phyloP scores from a whole-genome alignment of 2,888 invertebrate genomes.

The Nowickia ferox region DNA sequence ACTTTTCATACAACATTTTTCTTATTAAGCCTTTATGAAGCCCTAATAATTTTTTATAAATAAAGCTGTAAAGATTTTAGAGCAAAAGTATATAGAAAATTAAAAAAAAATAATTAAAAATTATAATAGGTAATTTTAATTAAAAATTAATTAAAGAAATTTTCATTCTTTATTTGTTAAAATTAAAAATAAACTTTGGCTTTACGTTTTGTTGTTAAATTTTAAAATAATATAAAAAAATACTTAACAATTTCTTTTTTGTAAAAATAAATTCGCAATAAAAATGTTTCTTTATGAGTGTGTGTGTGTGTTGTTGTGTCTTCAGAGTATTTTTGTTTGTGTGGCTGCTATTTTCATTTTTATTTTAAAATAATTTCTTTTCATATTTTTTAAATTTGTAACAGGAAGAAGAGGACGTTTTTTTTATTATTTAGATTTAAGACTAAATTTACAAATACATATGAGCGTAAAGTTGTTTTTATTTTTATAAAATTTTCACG shows the following conservation, averaged over 20 bases:
- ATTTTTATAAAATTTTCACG: constrained; percentile 15
- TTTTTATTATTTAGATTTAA: constrained; percentile 64
- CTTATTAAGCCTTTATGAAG: no score
- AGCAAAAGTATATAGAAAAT: constrained; percentile 52
- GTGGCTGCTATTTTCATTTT: constrained; percentile 34
- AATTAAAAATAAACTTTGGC: constrained; percentile 81
- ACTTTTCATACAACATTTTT: no score
- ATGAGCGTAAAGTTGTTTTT: constrained; percentile 64
- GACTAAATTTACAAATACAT: constrained; percentile 62
- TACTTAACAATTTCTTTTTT: constrained; percentile 51
- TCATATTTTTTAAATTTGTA: constrained; percentile 43
- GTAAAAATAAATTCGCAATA: constrained; percentile 64
- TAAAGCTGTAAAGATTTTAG: constrained; percentile 50
- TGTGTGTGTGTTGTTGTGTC: constrained; percentile 15
- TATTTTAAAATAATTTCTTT: constrained; percentile 52
- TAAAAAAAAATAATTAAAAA: constrained; percentile 37
- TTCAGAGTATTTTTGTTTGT: constrained; percentile 24
- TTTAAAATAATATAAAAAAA: constrained; percentile 65
- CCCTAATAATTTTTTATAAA: no score
- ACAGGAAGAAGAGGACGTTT: constrained; percentile 68
- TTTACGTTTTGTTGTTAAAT: constrained; percentile 74
- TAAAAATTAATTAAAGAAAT: constrained; percentile 48
- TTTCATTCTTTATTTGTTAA: constrained; percentile 64
- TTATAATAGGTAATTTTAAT: constrained; percentile 42
- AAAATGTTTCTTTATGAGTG: constrained; percentile 59